These are phyloP conservation scores for Drosophila kambysellisi DNA, from an alignment of 2,888 invertebrate species.

Conservation along the genomic window DNA sequence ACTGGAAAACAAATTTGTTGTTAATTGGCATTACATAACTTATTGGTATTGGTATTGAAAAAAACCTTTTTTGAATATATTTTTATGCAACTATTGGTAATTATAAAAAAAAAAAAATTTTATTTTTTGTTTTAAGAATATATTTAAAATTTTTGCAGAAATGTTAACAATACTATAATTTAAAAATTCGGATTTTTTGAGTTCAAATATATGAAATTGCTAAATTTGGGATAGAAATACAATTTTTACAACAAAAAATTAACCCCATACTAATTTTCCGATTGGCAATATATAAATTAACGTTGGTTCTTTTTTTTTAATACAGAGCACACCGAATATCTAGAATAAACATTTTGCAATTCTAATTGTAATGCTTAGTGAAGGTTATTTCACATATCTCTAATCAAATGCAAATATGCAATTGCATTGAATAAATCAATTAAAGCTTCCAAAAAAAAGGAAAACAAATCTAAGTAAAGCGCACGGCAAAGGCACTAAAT, in stretches of 20 bases:
- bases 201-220: neutral
- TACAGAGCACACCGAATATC: conserved; percentile 26
- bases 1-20: neutral
- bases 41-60: conserved; percentile 3
- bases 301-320: neutral
- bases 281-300: conserved; percentile 16
- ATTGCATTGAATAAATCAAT: conserved; percentile 51
- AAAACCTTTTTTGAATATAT: no score
- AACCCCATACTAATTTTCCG: neutral
- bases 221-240: conserved; percentile 3
- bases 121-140: neutral
- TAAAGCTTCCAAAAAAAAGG: conserved; percentile 42
- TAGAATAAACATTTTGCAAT: conserved; percentile 13
- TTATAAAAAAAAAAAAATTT: neutral
- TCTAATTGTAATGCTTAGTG: conserved; percentile 44
- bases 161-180: neutral
- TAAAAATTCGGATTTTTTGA: neutral
- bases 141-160: neutral
- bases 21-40: neutral
- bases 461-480: conserved; percentile 15
- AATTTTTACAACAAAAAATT: neutral
- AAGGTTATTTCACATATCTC: conserved; percentile 42
- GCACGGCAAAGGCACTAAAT: conserved; percentile 38
- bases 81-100: no score
- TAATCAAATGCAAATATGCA: conserved; percentile 20